Evolutionary conservation across 2,113 vertebrate species (phyloP).

Genomic region (Pseudopipra pipra): DNA sequence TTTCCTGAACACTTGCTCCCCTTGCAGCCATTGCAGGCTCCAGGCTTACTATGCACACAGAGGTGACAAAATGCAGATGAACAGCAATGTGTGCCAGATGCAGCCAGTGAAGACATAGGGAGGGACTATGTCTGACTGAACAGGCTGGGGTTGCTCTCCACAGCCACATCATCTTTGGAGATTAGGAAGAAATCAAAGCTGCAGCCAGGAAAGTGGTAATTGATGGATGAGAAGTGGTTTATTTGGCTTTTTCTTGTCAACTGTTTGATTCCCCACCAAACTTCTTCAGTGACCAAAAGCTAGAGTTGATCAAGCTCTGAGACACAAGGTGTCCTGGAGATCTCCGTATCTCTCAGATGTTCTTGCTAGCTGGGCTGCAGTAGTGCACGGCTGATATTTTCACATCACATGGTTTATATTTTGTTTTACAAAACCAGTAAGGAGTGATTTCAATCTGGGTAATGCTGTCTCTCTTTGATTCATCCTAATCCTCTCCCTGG

Average conservation of each 20-base stretch:
- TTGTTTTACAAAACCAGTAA: neutral
- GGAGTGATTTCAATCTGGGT: neutral
- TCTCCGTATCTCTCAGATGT: neutral
- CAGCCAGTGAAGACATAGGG: neutral
- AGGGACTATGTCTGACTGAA: neutral
- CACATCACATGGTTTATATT: accelerated
- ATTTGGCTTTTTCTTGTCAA: neutral
- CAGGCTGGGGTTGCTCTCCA: neutral
- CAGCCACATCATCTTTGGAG: neutral
- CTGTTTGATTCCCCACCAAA: neutral
- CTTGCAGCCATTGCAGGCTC: no score
- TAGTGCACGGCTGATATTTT: neutral
- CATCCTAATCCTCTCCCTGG: neutral
- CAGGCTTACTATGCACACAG: neutral
- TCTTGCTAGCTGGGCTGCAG: neutral
- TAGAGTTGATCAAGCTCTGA: neutral
- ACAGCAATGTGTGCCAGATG: accelerated
- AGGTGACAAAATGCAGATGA: neutral
- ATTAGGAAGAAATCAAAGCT: neutral
- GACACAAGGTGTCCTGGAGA: neutral
- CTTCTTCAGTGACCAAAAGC: neutral
- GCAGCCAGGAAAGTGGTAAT: neutral
- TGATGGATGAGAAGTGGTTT: neutral
- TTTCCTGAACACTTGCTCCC: neutral
- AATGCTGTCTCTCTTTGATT: neutral